These are phyloP conservation scores for Oceanites oceanicus DNA, from an alignment of 2,113 vertebrate species.

Conservation along the genomic window DNA sequence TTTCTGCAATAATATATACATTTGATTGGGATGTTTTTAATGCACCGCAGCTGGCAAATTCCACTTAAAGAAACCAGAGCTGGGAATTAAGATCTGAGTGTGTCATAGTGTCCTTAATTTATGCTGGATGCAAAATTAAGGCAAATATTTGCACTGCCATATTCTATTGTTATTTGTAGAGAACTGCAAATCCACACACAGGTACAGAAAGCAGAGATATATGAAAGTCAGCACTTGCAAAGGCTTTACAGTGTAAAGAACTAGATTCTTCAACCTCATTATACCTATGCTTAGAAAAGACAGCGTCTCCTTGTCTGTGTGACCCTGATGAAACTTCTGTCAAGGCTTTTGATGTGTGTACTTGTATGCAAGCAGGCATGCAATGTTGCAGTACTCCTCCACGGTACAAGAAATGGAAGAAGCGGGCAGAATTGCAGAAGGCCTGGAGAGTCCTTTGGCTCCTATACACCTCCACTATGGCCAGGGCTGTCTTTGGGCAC, in stretches of 20 bases:
- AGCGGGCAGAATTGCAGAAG: neutral
- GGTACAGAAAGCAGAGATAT: neutral
- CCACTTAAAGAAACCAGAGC: neutral
- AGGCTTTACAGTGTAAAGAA: neutral
- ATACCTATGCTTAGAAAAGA: neutral
- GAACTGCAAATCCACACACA: neutral
- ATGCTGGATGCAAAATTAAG: neutral
- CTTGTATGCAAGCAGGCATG: neutral
- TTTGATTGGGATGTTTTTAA: neutral
- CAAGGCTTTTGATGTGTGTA: neutral
- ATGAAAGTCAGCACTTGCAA: neutral
- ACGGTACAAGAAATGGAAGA: neutral
- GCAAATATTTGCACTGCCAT: neutral
- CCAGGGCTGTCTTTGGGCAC: neutral
- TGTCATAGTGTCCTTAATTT: neutral
- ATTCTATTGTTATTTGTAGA: neutral
- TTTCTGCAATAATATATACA: neutral
- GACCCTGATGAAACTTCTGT: neutral
- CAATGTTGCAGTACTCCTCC: neutral
- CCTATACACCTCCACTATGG: fast-evolving
- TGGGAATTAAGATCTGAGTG: neutral
- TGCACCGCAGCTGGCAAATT: neutral
- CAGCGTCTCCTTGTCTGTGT: neutral
- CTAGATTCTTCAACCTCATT: neutral
- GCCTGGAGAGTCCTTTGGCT: neutral